Conservation (phyloP, 2,113 vertebrate genomes). For the Cricetomys ansorgei region DNA sequence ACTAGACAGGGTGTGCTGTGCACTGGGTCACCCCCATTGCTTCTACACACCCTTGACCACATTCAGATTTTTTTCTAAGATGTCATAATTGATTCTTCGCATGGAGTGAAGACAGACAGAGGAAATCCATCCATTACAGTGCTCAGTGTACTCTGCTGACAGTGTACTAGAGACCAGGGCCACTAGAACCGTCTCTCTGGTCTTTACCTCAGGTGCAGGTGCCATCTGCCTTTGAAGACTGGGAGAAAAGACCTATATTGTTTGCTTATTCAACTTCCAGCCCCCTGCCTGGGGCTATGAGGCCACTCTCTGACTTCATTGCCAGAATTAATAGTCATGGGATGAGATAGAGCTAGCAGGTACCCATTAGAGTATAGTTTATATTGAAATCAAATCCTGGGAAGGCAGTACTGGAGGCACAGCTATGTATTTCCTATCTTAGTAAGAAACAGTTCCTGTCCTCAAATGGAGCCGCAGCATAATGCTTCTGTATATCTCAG, state of each 20-base stretch:
- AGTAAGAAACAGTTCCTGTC: background rate
- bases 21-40: background rate
- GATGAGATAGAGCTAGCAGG: background rate
- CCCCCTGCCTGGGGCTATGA: background rate
- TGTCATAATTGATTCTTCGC: conserved; percentile 16
- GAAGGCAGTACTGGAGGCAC: background rate
- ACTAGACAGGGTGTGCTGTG: background rate
- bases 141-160: background rate
- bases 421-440: background rate
- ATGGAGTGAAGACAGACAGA: background rate
- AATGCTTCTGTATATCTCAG: background rate
- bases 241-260: background rate
- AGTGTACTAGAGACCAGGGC: background rate
- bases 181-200: background rate
- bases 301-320: background rate
- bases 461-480: background rate
- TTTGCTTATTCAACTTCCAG: background rate
- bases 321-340: conserved; percentile 17
- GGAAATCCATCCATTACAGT: background rate
- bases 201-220: background rate
- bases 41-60: background rate
- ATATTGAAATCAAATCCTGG: background rate
- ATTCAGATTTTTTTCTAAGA: conserved; percentile 13
- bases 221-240: background rate
- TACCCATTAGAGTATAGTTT: background rate